Evolutionary conservation across 2,113 vertebrate genomes (phyloP).

Genomic region (Pseudorectes ferrugineus): DNA sequence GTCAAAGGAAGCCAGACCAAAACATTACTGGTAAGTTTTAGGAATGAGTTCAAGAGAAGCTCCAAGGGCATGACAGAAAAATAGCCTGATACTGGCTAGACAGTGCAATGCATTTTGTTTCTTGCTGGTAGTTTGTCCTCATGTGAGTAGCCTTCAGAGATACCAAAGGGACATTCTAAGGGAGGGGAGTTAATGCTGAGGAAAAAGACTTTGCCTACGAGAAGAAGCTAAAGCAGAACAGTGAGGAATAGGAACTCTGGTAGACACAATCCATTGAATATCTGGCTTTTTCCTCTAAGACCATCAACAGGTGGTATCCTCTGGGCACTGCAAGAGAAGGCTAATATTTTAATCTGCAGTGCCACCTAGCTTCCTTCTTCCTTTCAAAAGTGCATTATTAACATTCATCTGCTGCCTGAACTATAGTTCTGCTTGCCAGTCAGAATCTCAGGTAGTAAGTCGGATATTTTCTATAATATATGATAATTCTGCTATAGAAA

Average conservation of each 20-base stretch:
- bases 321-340: not conserved
- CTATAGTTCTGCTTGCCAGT: not conserved
- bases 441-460: not conserved
- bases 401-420: not conserved
- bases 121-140: not conserved
- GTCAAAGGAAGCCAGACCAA: not conserved
- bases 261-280: not conserved
- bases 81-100: not conserved
- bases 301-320: not conserved
- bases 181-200: not conserved
- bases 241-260: not conserved
- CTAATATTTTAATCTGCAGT: slow-evolving; percentile 7
- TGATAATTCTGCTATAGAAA: slow-evolving; percentile 13
- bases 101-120: not conserved
- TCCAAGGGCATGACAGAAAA: not conserved
- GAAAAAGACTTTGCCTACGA: not conserved
- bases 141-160: not conserved
- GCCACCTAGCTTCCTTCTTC: slow-evolving; percentile 40
- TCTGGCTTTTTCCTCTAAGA: not conserved
- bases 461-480: not conserved
- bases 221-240: not conserved
- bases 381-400: not conserved
- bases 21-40: not conserved
- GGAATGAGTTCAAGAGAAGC: not conserved
- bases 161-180: not conserved